Conservation (phyloP, 1,140 invertebrate species). For the Pachyrhynchus sulphureomaculatus region DNA sequence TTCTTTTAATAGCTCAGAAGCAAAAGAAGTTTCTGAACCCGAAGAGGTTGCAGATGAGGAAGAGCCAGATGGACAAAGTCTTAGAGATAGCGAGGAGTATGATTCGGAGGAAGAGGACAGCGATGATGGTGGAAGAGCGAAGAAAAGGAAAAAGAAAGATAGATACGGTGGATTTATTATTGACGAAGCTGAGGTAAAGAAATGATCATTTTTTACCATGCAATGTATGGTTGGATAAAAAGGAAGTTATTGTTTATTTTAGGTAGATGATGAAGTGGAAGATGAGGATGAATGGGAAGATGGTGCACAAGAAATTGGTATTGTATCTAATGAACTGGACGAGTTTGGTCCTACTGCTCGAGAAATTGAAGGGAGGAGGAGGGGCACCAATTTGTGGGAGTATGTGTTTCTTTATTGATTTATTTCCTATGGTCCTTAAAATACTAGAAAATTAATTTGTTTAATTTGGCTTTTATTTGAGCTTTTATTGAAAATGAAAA, state of each 20-base stretch:
- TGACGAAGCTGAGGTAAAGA: slow-evolving; percentile 87
- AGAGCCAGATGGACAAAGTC: slow-evolving; percentile 71
- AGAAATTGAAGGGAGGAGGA: slow-evolving; percentile 86
- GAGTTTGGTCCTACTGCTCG: slow-evolving; percentile 89
- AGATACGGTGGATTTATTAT: slow-evolving; percentile 87
- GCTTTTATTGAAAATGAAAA: slow-evolving; percentile 1
- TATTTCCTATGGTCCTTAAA: neutral
- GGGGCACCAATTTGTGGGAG: slow-evolving; percentile 89
- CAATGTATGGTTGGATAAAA: neutral
- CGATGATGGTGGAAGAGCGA: slow-evolving; percentile 59
- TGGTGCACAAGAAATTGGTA: slow-evolving; percentile 85
- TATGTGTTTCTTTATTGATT: slow-evolving; percentile 53
- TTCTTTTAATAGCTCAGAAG: slow-evolving; percentile 51
- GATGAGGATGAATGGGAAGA: slow-evolving; percentile 96
- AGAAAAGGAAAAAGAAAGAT: slow-evolving; percentile 79
- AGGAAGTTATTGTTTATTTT: neutral
- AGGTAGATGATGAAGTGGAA: slow-evolving; percentile 77
- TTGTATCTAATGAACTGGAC: slow-evolving; percentile 83
- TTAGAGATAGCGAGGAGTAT: slow-evolving; percentile 62
- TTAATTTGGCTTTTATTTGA: no score
- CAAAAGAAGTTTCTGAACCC: slow-evolving; percentile 59
- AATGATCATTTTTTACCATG: slow-evolving; percentile 31
- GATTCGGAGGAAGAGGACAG: slow-evolving; percentile 76
- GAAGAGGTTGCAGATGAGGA: slow-evolving; percentile 69
- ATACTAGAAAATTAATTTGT: no score